A percentile compares a stretch with the other conserved stretches of the same genome.
These are phyloP conservation scores for Phenganax marumi DNA, from an alignment of 92 coral and sea anemone genomes.

Conservation along the genomic window DNA sequence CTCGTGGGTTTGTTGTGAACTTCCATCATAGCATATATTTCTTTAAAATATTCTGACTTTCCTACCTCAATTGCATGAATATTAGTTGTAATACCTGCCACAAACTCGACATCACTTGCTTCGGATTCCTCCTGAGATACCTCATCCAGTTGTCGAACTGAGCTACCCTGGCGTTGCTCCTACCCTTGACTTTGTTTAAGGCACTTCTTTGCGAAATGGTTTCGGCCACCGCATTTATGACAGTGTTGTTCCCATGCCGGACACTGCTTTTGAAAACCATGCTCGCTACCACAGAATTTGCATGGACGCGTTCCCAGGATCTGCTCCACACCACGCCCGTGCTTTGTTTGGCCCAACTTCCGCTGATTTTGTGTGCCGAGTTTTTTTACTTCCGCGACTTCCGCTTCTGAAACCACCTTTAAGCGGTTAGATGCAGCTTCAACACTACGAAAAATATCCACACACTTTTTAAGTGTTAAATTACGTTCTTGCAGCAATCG, in stretches of 20 bases:
- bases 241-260: too few relatives aligned
- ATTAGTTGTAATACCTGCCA: constrained; percentile 38
- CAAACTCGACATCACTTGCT: constrained; percentile 41
- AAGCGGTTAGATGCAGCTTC: constrained; percentile 38
- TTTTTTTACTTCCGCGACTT: constrained; percentile 28
- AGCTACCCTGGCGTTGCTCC: constrained; percentile 19
- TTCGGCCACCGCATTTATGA: too few relatives aligned
- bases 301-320: constrained; percentile 4
- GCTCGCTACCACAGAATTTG: too few relatives aligned
- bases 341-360: constrained; percentile 7
- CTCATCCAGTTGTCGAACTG: constrained; percentile 29
- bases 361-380: constrained; percentile 24
- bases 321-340: constrained; percentile 11
- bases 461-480: constrained; percentile 47
- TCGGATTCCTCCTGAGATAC: too few relatives aligned
- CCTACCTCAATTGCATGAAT: too few relatives aligned
- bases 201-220: too few relatives aligned
- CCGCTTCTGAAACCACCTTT: constrained; percentile 33
- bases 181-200: constrained; percentile 4
- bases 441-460: constrained; percentile 42
- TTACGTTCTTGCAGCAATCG: constrained; percentile 34
- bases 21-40: constrained; percentile 39
- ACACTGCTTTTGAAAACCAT: too few relatives aligned
- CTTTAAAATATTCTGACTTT: constrained; percentile 4
- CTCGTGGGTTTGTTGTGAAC: constrained; percentile 30